Base-by-base conservation (phyloP, 2,888 invertebrate species). In the Sympetrum striolatum region DNA sequence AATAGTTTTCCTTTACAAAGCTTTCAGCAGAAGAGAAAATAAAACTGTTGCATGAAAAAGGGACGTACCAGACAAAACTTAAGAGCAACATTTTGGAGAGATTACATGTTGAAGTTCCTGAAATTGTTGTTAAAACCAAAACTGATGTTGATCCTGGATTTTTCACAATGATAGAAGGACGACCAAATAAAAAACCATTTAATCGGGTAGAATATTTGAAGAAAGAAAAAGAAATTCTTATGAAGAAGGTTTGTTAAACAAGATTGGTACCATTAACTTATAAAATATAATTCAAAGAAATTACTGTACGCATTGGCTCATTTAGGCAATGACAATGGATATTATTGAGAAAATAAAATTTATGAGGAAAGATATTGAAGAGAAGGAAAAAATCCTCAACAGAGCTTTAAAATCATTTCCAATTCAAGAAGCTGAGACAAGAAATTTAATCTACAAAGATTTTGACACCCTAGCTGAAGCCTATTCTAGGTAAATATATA, bases 91-190 rank as follows among this genome's bases (percentile, higher is more conserved):
- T 64, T 39, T 37, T 10, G 6, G 86, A 86, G 37, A 64, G 60
- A 22, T n/a, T 86, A 12, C 35, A 86, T 4, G 60, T 86, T 64
- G 18, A 60, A n/a, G 86, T n/a, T 60, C 60, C 60, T 39, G 86
- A 60, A 0, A 86, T 86, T 39, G 10, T 39, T 22, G 22, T 64
- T 18, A 60, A 58, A 31, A 22, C 86, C 35, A 86, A 86, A 86
- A 86, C 86, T 22, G 86, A 86, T 86, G 64, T 86, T 60, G 86
- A 86, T 25, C 86, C 86, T 37, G 86, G 60, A 86, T 86, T 64
- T 86, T 86, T 86, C 39, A 86, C 31, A 35, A 86, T 60, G 12
- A 60, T 86, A 37, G 60, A 86, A 64, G 86, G 86, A 35, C 37
- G 86, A 37, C 86, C 86, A 10, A 86, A 37, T 22, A 37, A 31